Conservation (phyloP, 2,797 vertebrate species). For the Lithobates pipiens region DNA sequence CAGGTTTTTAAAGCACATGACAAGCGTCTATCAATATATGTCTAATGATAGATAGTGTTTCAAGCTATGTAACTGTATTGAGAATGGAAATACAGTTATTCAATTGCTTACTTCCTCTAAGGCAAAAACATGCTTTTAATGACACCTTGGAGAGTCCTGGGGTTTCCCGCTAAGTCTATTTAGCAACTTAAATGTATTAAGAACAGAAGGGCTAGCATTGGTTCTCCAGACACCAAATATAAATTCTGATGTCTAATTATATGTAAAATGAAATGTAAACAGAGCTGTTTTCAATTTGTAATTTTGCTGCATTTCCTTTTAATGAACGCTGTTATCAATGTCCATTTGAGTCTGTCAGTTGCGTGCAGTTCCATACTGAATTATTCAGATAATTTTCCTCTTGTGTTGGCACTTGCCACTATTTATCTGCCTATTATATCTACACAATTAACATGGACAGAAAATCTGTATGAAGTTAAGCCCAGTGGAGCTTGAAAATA, state of each 20-base stretch:
- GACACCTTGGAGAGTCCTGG: not conserved
- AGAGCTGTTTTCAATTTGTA: not conserved
- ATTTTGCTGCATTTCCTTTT: not conserved
- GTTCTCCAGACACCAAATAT: slow-evolving; percentile 3
- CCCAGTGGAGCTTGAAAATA: not conserved
- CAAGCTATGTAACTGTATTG: not conserved
- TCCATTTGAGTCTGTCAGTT: not conserved
- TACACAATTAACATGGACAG: not conserved
- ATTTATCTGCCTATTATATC: slow-evolving; percentile 4
- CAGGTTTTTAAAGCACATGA: not conserved
- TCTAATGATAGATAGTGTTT: not conserved
- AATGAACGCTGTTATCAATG: not conserved
- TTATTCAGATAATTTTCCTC: slow-evolving; percentile 5
- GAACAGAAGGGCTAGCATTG: not conserved
- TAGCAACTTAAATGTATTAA: slow-evolving; percentile 16
- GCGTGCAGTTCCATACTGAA: not conserved
- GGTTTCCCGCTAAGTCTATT: slow-evolving; percentile 3
- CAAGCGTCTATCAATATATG: not conserved
- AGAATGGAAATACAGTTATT: not conserved
- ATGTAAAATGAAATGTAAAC: slow-evolving; percentile 30
- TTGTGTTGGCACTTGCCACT: not conserved
- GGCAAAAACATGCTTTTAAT: slow-evolving; percentile 15
- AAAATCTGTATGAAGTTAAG: not conserved
- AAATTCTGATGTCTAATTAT: slow-evolving; percentile 26
- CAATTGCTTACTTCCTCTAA: not conserved